Evolutionary conservation across 2,797 vertebrate genomes (phyloP).

Genomic region (Distichodus sexfasciatus): DNA sequence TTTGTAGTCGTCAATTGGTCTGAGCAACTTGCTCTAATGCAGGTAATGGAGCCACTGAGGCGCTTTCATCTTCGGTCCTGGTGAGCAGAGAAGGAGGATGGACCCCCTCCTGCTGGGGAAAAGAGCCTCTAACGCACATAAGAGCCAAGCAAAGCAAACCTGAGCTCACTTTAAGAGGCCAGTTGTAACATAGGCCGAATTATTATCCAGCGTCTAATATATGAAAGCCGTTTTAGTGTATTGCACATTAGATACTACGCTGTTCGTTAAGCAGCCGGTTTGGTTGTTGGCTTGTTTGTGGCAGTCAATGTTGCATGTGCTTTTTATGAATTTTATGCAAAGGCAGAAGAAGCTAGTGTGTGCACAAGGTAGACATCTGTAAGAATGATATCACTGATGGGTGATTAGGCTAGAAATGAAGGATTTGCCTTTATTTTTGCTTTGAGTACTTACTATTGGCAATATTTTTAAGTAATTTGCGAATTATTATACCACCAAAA

Average conservation of each 20-base stretch:
- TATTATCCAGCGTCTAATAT: slow-evolving; percentile 30
- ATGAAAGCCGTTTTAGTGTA: slow-evolving; percentile 41
- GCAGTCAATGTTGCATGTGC: neutral
- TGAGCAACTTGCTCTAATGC: slow-evolving; percentile 89
- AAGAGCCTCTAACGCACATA: slow-evolving; percentile 72
- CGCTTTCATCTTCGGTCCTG: slow-evolving; percentile 90
- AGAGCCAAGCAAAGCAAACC: slow-evolving; percentile 64
- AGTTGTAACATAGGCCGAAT: slow-evolving; percentile 41
- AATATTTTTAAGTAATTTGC: too few relatives aligned
- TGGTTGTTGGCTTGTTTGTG: neutral
- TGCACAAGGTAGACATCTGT: neutral
- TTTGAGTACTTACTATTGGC: too few relatives aligned
- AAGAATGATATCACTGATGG: neutral
- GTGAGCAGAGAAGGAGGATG: slow-evolving; percentile 66
- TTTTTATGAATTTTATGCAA: neutral
- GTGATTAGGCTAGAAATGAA: neutral
- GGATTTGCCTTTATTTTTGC: too few relatives aligned
- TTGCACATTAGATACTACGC: slow-evolving; percentile 34
- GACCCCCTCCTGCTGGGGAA: slow-evolving; percentile 65
- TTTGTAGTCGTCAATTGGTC: slow-evolving; percentile 86
- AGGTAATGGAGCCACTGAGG: slow-evolving; percentile 92
- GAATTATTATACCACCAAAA: too few relatives aligned
- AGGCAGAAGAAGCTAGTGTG: neutral
- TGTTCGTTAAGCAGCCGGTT: slow-evolving; percentile 11
- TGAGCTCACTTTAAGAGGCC: slow-evolving; percentile 64